Conservation (phyloP, 2,797 vertebrate genomes). For the Alexandromys oeconomus region DNA sequence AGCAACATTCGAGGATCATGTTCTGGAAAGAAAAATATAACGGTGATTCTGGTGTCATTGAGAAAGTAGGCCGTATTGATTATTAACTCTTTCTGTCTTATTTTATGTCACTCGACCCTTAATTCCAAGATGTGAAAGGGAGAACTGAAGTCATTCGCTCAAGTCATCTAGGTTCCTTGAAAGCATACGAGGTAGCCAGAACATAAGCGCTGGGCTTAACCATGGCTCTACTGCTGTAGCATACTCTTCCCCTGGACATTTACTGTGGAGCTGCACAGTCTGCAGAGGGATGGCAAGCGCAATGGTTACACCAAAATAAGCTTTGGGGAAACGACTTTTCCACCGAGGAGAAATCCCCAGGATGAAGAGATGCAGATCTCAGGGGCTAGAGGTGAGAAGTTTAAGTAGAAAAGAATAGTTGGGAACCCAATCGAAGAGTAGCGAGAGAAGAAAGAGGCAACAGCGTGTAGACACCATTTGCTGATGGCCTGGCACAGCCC, state of each 20-base stretch:
- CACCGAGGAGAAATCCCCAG: constrained; percentile 10
- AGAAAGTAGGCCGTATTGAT: constrained; percentile 60
- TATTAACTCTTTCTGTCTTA: constrained; percentile 55
- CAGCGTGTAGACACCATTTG: rapidly evolving
- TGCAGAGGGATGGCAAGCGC: not conserved
- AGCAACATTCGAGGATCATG: constrained; percentile 88
- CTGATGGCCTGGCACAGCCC: not conserved
- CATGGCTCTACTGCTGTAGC: not conserved
- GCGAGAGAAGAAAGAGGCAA: not conserved
- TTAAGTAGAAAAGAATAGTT: not conserved
- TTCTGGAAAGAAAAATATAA: constrained; percentile 83
- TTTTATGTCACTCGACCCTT: not conserved
- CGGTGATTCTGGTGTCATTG: constrained; percentile 46
- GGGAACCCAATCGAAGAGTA: not conserved
- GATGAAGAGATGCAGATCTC: not conserved
- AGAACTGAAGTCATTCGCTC: not conserved
- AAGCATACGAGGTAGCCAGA: not conserved
- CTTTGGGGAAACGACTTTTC: constrained; percentile 45
- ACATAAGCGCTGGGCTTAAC: not conserved
- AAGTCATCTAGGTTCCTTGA: not conserved
- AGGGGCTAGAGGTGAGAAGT: not conserved
- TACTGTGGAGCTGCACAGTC: constrained; percentile 28
- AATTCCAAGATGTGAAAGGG: constrained; percentile 2
- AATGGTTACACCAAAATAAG: not conserved
- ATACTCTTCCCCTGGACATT: not conserved